phyloP scores from a whole-genome alignment of 2,113 vertebrate species.

The Plotosus lineatus region DNA sequence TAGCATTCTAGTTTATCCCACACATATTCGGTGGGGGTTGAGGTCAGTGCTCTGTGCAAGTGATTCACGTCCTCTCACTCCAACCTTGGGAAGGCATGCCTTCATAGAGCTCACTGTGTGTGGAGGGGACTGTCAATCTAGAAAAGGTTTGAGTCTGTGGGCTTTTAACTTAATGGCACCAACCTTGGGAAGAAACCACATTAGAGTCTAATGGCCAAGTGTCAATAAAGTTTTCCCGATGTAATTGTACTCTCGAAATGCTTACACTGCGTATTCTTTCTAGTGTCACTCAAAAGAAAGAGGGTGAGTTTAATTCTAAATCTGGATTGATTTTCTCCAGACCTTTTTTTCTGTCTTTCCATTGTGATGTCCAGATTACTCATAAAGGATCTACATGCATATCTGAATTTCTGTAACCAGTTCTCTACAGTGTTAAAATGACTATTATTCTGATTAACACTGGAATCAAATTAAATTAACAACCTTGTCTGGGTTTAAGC shows the following conservation, averaged over 20 bases:
- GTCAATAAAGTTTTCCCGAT: no score
- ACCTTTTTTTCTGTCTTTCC: background rate
- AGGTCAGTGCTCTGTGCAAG: no score
- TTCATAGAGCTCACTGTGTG: no score
- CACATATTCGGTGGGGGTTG: no score
- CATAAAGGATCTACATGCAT: background rate
- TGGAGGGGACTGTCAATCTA: no score
- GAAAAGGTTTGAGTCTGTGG: no score
- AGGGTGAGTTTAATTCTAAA: background rate
- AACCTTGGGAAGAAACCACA: no score
- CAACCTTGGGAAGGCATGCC: no score
- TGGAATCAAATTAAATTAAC: background rate
- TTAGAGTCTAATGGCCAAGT: no score
- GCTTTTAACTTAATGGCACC: no score
- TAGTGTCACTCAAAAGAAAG: background rate
- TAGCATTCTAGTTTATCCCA: no score
- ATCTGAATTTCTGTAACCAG: background rate
- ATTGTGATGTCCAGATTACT: background rate
- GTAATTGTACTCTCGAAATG: background rate
- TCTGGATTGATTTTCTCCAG: background rate
- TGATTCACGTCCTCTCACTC: no score
- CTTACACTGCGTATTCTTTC: background rate
- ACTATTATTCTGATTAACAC: background rate
- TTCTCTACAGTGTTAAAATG: background rate
- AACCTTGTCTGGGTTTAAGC: conserved; percentile 87